Evolutionary conservation across 1,140 invertebrate species (phyloP), one percentile per base, ranked within the genome.

Genomic region (Drosophila parvula): DNA sequence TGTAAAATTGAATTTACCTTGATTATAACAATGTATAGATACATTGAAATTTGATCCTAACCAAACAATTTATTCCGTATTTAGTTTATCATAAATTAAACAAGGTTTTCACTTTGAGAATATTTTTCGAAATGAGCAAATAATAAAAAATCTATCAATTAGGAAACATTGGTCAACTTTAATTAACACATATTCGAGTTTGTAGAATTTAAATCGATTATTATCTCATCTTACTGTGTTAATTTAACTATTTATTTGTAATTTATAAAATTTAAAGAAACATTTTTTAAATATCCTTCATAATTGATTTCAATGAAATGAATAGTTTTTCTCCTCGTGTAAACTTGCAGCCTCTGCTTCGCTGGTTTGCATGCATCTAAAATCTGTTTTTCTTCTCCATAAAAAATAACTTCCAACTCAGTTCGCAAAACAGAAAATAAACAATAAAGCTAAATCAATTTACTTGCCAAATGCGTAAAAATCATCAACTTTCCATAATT

Each of bases 401-500:
- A 45, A 32, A 32, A 48, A 34, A 41, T 27, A 32, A 58, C 27
- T 47, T 14, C 10, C 38, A 59, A 12, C 50, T 30, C 6, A 40
- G 59, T 28, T 34, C 2, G 27, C 8, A 9, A 62, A 38, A 65
- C 5, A n/a, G 48, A 32, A 64, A 67, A 22, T 12, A 32, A 7
- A 41, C 59, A 70, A 40, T n/a, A 27, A 27, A 53, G 32, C 16
- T 53, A 63, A 70, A 63, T 59, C 53, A 68, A 79, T 79, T 79
- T 44, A 27, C 44, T 53, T 36, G 40, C 44, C 28, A 63, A 70
- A 67, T 76, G 74, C 40, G 47, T 77, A 27, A 67, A 68, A 69
- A 70, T 38, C 34, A 71, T 57, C 18, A 32, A 41, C 34, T 71
- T 77, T 69, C 50, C 56, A 57, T 74, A 78, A 78, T 78, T 56